Evolutionary conservation across 2,797 vertebrate genomes (phyloP).

Genomic region (Lutra lutra): DNA sequence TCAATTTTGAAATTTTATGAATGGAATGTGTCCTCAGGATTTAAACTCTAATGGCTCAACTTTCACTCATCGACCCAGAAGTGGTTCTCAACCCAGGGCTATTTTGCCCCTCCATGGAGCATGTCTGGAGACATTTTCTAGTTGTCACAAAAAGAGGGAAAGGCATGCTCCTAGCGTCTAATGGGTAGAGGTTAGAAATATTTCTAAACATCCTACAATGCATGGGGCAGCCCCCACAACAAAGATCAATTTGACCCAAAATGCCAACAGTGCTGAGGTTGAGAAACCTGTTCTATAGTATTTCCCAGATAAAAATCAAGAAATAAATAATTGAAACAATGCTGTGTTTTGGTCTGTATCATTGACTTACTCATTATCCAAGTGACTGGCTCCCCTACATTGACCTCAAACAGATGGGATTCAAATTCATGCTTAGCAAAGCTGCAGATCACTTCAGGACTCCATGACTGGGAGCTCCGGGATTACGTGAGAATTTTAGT

Average conservation of each 20-base stretch:
- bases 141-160: not conserved
- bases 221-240: not conserved
- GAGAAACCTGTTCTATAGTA: not conserved
- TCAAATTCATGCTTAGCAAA: conserved; percentile 30
- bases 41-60: not conserved
- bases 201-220: not conserved
- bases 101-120: not conserved
- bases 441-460: not conserved
- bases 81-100: not conserved
- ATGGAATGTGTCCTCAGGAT: not conserved
- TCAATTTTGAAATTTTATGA: not conserved
- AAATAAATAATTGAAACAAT: not conserved
- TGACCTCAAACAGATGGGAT: not conserved
- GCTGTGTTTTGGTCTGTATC: not conserved
- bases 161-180: not conserved
- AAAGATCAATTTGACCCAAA: not conserved
- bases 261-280: not conserved
- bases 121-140: not conserved
- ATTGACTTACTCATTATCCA: not conserved
- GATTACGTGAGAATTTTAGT: not conserved
- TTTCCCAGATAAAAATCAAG: not conserved
- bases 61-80: not conserved
- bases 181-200: not conserved
- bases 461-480: not conserved
- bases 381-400: not conserved